A percentile compares a stretch with the other conserved stretches of the same genome.
These are phyloP conservation scores for Luperina testacea DNA, from an alignment of 2,888 invertebrate genomes.

Conservation along the genomic window DNA sequence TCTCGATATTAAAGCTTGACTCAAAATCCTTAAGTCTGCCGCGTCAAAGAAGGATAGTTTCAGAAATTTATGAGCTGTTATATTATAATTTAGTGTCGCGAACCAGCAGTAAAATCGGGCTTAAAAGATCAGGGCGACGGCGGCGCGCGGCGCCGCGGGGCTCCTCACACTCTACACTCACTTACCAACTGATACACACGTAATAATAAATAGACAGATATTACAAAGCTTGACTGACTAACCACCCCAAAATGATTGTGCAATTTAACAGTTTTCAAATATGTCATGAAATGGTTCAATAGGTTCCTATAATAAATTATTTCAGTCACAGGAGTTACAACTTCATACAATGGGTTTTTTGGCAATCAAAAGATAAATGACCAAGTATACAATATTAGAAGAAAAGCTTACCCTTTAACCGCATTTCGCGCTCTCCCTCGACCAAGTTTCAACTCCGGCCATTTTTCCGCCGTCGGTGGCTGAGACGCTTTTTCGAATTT, in stretches of 20 bases:
- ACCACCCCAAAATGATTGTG: background rate
- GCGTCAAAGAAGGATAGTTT: conserved; percentile 86
- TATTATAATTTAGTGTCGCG: conserved; percentile 89
- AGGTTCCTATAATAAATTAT: background rate
- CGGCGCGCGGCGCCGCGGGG: conserved; percentile 63
- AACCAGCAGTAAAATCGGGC: conserved; percentile 86
- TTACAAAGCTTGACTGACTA: background rate
- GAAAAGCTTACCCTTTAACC: conserved; percentile 35
- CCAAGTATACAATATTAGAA: conserved; percentile 25
- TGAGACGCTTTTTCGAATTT: conserved; percentile 74
- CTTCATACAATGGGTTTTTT: background rate
- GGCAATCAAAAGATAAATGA: conserved; percentile 21
- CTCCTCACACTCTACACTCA: conserved; percentile 61
- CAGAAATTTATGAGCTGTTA: conserved; percentile 89
- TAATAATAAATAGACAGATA: conserved; percentile 16
- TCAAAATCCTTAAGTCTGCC: conserved; percentile 79
- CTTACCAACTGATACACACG: conserved; percentile 24
- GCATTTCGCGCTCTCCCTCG: conserved; percentile 27
- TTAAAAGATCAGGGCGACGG: conserved; percentile 85
- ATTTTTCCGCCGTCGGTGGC: conserved; percentile 56
- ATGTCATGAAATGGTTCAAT: background rate
- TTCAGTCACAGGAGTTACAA: background rate
- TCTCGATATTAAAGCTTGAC: conserved; percentile 69
- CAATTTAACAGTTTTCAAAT: background rate
- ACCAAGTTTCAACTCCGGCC: conserved; percentile 15